Base-by-base conservation (phyloP, 2,888 invertebrate genomes). In the Lomographa bimaculata region DNA sequence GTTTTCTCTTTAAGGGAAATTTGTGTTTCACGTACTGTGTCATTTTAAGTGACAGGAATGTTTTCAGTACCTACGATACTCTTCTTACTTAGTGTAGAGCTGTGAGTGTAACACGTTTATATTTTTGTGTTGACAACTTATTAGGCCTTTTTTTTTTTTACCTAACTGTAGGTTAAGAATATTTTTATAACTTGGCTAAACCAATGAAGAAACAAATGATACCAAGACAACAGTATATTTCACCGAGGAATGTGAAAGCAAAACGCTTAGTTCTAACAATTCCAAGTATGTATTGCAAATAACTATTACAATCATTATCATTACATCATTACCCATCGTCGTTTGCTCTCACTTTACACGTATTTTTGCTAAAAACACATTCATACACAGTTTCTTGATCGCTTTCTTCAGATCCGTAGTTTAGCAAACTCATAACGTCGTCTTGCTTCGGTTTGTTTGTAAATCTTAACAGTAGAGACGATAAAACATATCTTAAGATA, bases 311-410 rank as follows among this genome's bases (percentile, higher is more conserved):
- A 26, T 29, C 25, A 16, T 41, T 33, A 27, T 33, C 23, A 9
- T 45, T 33, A 25, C 14, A 14, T 14, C 14, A n/a, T n/a, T n/a
- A n/a, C 5, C 35, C 33, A 21, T 48, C 41, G 5, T 37, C 47
- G 11, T 37, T 39, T 32, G 38, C 41, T 29, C 38, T 18, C 2
- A 7, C 11, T 29, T 16, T 19, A 17, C 7, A 5, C 26, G 37
- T 36, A 9, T 50, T 50, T 17, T 52, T 48, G 21, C 34, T 46
- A 7, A 41, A 2, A 7, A 47, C 49, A 36, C 39, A 53, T 36
- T 67, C 60, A 46, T 57, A 66, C 16, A 65, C 23, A 3, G 53
- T 64, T 20, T 69, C 67, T 30, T 68, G 60, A 12, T 66, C 67
- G 37, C 67, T 68, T 3, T 67, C 64, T 1, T 38, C 7, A 0